Evolutionary conservation across 2,888 invertebrate genomes (phyloP), one percentile per base, ranked within the genome.

Genomic region (Cataglyphis cursor): DNA sequence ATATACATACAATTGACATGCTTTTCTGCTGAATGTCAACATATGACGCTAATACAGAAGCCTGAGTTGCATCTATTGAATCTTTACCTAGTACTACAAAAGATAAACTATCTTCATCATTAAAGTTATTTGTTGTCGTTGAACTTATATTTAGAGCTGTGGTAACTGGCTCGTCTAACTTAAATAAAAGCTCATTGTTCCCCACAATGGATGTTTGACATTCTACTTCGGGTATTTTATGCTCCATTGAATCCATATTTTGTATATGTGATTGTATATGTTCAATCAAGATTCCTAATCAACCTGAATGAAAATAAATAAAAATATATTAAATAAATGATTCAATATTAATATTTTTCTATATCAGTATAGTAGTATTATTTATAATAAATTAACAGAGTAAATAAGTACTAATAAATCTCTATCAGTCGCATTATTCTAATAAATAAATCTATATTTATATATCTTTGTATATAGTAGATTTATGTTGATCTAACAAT

Each of bases 31-130:
- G 89, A 70, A 94, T 93, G 76, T 93, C 90, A 51, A 89, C 87
- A 65, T 93, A 94, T 3, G 91, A 91, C 41, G 91, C 92, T 83
- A 93, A 61, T 0, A 93, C 92, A 3, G 90, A 88, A 31, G 89
- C 87, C 70, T 91, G 91, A 41, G 93, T 90, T 0, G 86, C 89
- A 70, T 94, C 91, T 28, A 93, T 48, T 0, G 93, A 93, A 72
- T 91, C 89, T 83, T 91, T 88, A 24, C 93, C 91, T 28, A 94
- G 83, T 1, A 95, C 92, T 2, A 94, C 92, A 80, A 94, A 94
- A 0, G 94, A 94, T n/a, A 92, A 88, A 3, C 92, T 89, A 1
- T 92, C 89, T n/a, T 90, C 88, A 10, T 86, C 83, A 51, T 91
- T 35, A 24, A 12, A 8, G 9, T 44, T 35, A 1, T 21, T 38